Evolutionary conservation across 2,113 vertebrate genomes (phyloP).

Genomic region (Oophaga pumilio): DNA sequence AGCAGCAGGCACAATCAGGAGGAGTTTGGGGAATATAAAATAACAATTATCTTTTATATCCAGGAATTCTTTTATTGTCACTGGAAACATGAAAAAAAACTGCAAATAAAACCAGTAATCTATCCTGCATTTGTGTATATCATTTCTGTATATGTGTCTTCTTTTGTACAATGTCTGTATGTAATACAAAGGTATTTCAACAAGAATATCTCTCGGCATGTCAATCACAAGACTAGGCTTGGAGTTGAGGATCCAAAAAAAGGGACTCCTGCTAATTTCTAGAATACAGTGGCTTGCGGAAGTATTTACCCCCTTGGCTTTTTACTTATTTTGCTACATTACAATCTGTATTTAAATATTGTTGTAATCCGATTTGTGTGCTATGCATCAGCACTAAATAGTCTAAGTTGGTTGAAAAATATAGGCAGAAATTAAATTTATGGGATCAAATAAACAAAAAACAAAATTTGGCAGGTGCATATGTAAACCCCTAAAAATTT

Average conservation of each 20-base stretch:
- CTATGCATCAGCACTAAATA: too few species aligned
- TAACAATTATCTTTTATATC: slow-evolving; percentile 8
- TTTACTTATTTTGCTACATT: too few species aligned
- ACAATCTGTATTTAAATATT: too few species aligned
- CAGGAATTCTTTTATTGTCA: slow-evolving; percentile 6
- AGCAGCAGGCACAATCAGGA: slow-evolving; percentile 41
- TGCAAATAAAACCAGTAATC: background rate
- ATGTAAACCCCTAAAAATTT: too few species aligned
- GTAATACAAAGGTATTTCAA: background rate
- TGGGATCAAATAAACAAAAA: too few species aligned
- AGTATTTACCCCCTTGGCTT: too few species aligned
- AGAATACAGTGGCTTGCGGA: background rate
- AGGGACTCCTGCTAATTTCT: background rate
- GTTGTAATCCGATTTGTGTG: too few species aligned
- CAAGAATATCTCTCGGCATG: background rate
- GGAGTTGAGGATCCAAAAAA: background rate
- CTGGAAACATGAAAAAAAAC: background rate
- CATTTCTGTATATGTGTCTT: background rate
- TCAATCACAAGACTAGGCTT: background rate
- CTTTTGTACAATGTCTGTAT: background rate
- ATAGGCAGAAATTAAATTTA: too few species aligned
- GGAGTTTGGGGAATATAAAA: slow-evolving; percentile 42
- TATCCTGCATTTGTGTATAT: background rate
- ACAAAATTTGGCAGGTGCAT: too few species aligned
- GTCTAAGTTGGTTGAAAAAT: too few species aligned